Evolutionary conservation across 2,797 vertebrate genomes (phyloP).

Genomic region (Anableps anableps): DNA sequence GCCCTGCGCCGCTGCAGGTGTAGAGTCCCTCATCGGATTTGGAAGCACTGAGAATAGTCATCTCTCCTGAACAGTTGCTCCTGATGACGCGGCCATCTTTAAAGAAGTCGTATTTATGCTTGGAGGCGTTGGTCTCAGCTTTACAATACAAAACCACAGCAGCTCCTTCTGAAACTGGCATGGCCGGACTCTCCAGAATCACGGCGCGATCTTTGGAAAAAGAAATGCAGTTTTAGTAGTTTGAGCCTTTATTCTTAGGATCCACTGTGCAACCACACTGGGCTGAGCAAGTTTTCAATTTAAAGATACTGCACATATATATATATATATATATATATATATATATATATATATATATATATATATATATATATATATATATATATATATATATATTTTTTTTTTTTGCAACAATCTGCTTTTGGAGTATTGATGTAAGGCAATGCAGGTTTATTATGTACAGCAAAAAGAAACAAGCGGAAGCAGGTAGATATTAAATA

Average conservation of each 20-base stretch:
- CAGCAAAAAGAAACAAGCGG: no score
- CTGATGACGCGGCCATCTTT: constrained; percentile 38
- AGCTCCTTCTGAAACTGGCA: constrained; percentile 34
- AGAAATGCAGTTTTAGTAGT: not conserved
- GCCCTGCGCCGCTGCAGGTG: constrained; percentile 39
- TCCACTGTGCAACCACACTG: not conserved
- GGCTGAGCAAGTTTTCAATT: not conserved
- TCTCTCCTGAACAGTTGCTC: constrained; percentile 26
- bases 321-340: no score
- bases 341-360: no score
- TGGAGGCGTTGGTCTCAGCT: not conserved
- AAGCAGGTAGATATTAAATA: no score
- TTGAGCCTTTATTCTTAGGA: not conserved
- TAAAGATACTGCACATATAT: not conserved
- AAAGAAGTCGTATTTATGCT: constrained; percentile 35
- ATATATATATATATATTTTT: no score
- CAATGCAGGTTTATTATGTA: no score
- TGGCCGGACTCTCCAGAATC: constrained; percentile 54
- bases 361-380: no score
- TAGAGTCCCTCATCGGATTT: constrained; percentile 56
- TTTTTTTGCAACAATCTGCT: not conserved
- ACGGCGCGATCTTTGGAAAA: constrained; percentile 26
- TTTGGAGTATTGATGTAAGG: not conserved
- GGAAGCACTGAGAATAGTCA: constrained; percentile 15
- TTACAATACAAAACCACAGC: constrained; percentile 43